Base-by-base conservation (phyloP, 2,888 invertebrate genomes). In the Zhuqinia jingwanae region DNA sequence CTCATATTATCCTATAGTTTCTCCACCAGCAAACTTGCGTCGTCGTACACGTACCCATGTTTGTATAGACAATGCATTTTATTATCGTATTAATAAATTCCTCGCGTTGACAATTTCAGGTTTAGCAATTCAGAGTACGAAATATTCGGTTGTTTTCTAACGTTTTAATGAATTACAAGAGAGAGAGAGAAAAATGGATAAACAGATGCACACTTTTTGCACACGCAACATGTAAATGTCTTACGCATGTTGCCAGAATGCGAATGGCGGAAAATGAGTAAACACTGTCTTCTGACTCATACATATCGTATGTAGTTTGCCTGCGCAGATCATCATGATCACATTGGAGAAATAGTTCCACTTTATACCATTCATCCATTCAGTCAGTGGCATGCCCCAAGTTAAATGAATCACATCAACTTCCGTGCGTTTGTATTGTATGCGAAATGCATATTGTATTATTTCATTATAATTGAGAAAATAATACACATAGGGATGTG, bases 391-490 rank as follows among this genome's bases (percentile, higher is more conserved):
- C 53, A 53, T n/a, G 53, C 6, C 53, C 5, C 53, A 17, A 53
- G 20, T 58, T 58, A 58, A 58, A 58, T 58, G 58, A 58, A 58
- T 58, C 58, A 58, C 20, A 25, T 58, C 22, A 20, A 58, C 25
- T 58, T 58, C 58, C 22, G 58, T 25, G 58, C 58, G 58, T 58
- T 58, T n/a, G 36, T 13, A 13, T 50, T n/a, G 56, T 20, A 1
- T 56, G 17, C 3, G 8, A 50, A 3, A 11, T 42, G 15, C 10
- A 8, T 53, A 53, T 25, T 58, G 56, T 20, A 56, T 2, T 6
- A 3, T n/a, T 47, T 15, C 47, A n/a, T 2, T 47, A 15, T n/a
- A 6, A 2, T 53, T 6, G 5, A 53, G 5, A n/a, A n/a, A n/a
- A 53, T 36, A 53, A 15, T 53, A 3, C 3, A n/a, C 6, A 53